Evolutionary conservation across 1,140 invertebrate species (phyloP).

Genomic region (Maniola jurtina): DNA sequence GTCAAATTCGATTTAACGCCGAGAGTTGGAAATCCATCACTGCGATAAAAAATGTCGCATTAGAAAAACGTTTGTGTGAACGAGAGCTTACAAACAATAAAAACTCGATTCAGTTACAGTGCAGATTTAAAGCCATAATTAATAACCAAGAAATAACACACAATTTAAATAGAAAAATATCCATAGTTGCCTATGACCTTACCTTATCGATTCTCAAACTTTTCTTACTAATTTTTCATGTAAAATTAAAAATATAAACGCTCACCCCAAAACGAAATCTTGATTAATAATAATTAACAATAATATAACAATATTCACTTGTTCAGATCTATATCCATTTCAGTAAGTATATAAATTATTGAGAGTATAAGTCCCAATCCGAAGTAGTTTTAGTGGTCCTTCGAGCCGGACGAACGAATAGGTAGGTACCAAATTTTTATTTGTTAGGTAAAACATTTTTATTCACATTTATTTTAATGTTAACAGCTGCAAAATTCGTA

Average conservation of each 20-base stretch:
- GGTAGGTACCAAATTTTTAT: neutral
- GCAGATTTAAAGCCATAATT: slow-evolving; percentile 12
- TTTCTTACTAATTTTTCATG: neutral
- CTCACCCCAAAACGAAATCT: neutral
- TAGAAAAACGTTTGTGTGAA: neutral
- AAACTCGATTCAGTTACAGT: slow-evolving; percentile 1
- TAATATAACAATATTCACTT: neutral
- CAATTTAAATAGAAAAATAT: neutral
- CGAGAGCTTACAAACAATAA: neutral
- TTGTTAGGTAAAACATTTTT: neutral
- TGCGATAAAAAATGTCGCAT: neutral
- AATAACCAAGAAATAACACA: neutral
- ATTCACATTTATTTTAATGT: neutral
- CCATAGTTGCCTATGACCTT: neutral
- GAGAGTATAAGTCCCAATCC: neutral
- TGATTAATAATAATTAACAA: neutral
- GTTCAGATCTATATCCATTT: too few relatives aligned
- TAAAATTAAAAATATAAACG: neutral
- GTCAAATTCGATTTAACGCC: too few relatives aligned
- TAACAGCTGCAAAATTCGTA: neutral
- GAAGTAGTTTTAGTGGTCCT: neutral
- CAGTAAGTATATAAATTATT: neutral
- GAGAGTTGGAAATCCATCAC: neutral
- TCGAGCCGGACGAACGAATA: neutral
- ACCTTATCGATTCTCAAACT: slow-evolving; percentile 2